Conservation (phyloP, 2,113 vertebrate genomes). For the Nannospalax galili region DNA sequence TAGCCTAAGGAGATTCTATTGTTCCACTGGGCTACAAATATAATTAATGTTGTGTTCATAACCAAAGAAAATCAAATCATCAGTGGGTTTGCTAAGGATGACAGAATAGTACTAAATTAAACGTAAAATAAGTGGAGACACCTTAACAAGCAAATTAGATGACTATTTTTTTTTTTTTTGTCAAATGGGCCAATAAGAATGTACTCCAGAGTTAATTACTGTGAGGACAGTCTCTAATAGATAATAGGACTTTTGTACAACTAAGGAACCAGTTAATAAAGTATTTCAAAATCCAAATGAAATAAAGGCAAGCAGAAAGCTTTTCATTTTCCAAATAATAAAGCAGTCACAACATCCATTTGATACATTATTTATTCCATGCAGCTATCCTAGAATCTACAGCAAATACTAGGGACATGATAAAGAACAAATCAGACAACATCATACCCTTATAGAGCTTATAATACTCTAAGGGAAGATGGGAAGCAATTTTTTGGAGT, state of each 20-base stretch:
- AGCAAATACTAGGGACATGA: neutral
- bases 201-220: slow-evolving; percentile 31
- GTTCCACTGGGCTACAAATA: neutral
- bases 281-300: slow-evolving; percentile 55
- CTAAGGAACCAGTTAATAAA: slow-evolving; percentile 34
- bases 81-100: neutral
- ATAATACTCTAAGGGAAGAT: neutral
- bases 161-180: slow-evolving; percentile 30
- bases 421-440: neutral
- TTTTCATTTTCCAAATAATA: slow-evolving; percentile 47
- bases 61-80: slow-evolving; percentile 27
- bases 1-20: neutral
- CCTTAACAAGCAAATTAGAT: slow-evolving; percentile 21
- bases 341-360: neutral
- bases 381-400: neutral
- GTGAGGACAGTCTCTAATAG: slow-evolving; percentile 16
- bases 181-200: slow-evolving; percentile 12
- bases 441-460: neutral
- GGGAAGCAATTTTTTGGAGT: neutral
- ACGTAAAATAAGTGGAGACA: neutral
- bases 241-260: neutral
- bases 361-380: neutral
- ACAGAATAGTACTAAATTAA: slow-evolving; percentile 27
- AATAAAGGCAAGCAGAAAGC: slow-evolving; percentile 14
- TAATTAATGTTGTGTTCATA: slow-evolving; percentile 18